These are phyloP conservation scores for Oikopleura vanhoeffeni DNA, from an alignment of 23 tunicate species.

Conservation along the genomic window DNA sequence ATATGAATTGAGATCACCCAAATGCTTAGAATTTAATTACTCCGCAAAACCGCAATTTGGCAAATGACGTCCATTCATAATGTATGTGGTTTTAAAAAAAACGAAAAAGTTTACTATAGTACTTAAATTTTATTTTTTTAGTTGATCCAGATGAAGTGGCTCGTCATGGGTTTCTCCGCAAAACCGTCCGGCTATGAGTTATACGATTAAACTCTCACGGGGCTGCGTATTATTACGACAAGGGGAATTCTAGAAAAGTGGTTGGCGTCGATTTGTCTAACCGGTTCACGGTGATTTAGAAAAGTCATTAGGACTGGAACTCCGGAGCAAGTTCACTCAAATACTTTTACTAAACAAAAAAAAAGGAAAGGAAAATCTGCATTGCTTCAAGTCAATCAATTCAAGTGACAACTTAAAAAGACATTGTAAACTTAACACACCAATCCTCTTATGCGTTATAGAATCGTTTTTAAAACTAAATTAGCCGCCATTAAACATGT, in stretches of 20 bases:
- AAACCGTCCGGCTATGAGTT: slow-evolving; percentile 97
- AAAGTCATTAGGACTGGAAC: not conserved
- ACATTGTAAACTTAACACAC: too few relatives aligned
- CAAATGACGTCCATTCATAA: too few relatives aligned
- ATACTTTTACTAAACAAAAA: not conserved
- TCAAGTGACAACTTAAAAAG: too few relatives aligned
- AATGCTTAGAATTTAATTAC: too few relatives aligned
- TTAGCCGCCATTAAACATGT: too few relatives aligned
- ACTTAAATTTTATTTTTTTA: too few relatives aligned
- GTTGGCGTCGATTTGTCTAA: not conserved
- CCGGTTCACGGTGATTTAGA: not conserved
- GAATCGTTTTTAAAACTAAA: too few relatives aligned
- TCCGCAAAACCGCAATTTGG: too few relatives aligned
- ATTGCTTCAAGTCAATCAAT: not conserved
- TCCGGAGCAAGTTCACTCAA: not conserved
- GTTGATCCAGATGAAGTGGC: slow-evolving; percentile 32
- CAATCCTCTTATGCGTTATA: not conserved
- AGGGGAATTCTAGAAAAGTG: slow-evolving; percentile 82
- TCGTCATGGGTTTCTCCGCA: slow-evolving; percentile 67
- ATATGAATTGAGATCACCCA: too few relatives aligned
- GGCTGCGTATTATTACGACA: slow-evolving; percentile 87
- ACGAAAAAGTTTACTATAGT: too few relatives aligned
- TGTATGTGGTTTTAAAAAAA: too few relatives aligned
- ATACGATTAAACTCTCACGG: slow-evolving; percentile 82
- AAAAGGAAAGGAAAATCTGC: not conserved